Percentiles rank a stretch among this genome's conserved stretches.
Conservation (phyloP, 2,113 vertebrate species). For the Cephalopterus ornatus region DNA sequence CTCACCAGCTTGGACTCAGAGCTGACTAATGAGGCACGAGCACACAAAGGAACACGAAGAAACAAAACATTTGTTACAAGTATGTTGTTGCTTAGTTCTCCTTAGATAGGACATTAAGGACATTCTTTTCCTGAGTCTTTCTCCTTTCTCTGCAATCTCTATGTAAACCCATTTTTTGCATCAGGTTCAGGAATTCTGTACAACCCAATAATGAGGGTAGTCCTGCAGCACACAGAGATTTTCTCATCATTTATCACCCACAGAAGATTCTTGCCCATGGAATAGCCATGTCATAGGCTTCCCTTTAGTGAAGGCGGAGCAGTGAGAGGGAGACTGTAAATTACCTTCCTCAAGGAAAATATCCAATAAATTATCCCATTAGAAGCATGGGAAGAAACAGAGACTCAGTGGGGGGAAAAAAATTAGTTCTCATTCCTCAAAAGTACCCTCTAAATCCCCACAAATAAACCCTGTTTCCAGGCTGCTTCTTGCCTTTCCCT, state of each 20-base stretch:
- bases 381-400: background rate
- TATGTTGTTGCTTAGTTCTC: background rate
- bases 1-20: background rate
- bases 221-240: background rate
- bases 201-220: background rate
- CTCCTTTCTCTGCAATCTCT: background rate
- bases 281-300: background rate
- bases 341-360: background rate
- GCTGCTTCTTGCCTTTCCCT: background rate
- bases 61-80: background rate
- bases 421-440: background rate
- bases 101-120: background rate
- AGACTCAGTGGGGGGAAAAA: rapidly evolving
- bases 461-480: background rate
- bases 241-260: background rate
- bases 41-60: background rate
- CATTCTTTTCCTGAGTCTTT: background rate
- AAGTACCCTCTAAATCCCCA: background rate
- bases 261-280: background rate
- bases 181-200: background rate
- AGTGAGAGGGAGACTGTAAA: background rate
- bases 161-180: background rate
- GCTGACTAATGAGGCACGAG: background rate
- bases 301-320: background rate
- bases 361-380: background rate